Evolutionary conservation across 2,113 vertebrate species (phyloP).

Genomic region (Vanacampus margaritifer): DNA sequence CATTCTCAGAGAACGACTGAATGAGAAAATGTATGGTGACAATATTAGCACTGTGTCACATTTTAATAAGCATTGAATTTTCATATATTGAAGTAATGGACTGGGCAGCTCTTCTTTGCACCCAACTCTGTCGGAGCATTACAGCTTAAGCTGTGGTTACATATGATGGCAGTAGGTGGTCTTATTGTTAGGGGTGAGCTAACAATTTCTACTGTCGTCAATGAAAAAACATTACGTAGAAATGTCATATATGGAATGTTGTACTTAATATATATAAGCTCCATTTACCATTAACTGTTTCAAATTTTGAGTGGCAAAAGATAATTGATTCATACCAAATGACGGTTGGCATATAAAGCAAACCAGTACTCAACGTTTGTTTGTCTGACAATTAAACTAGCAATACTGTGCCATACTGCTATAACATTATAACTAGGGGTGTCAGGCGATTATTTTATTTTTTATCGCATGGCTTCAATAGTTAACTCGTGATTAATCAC

Average conservation of each 20-base stretch:
- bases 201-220: slow-evolving; percentile 4
- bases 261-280: too few relatives aligned
- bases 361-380: not conserved
- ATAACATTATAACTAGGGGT: too few relatives aligned
- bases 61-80: slow-evolving; percentile 5
- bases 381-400: not conserved
- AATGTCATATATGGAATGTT: too few relatives aligned
- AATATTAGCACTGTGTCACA: slow-evolving; percentile 4
- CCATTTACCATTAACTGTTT: too few relatives aligned
- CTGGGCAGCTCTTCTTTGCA: not conserved
- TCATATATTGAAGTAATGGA: slow-evolving; percentile 4
- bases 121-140: not conserved
- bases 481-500: too few relatives aligned
- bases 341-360: not conserved
- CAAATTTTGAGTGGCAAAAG: not conserved
- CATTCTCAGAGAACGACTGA: not conserved
- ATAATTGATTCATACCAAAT: not conserved
- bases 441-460: too few relatives aligned
- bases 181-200: slow-evolving; percentile 4
- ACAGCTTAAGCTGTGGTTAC: not conserved
- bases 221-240: slow-evolving; percentile 8
- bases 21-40: slow-evolving; percentile 1
- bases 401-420: too few relatives aligned
- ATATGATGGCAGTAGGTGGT: not conserved
- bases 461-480: too few relatives aligned